These are phyloP conservation scores for Phocoena sinus DNA, from an alignment of 2,113 vertebrate genomes.

Conservation along the genomic window DNA sequence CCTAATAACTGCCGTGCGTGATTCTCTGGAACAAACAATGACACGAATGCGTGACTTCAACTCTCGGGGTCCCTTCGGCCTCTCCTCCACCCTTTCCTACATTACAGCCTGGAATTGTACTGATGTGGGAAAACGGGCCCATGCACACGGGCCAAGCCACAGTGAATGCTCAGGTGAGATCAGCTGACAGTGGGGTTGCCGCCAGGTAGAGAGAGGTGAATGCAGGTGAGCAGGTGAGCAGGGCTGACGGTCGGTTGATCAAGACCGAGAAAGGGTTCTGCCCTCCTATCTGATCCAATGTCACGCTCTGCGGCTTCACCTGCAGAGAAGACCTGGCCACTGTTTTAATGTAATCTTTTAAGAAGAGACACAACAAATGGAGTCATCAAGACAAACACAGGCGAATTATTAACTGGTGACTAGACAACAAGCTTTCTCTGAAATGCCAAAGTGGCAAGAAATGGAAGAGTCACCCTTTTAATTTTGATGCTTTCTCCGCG, in stretches of 20 bases:
- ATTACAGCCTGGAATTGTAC: background rate
- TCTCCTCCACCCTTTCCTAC: background rate
- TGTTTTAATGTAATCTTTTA: background rate
- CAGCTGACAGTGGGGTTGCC: background rate
- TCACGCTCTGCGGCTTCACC: background rate
- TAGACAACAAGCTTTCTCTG: background rate
- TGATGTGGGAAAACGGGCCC: background rate
- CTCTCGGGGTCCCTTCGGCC: background rate
- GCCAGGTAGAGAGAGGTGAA: background rate
- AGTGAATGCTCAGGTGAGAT: background rate
- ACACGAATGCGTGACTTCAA: accelerated
- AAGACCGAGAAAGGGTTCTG: background rate
- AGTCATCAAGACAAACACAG: background rate
- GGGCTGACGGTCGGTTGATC: background rate
- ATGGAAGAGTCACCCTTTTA: background rate
- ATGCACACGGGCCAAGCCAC: background rate
- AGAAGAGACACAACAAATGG: background rate
- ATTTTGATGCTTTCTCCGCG: background rate
- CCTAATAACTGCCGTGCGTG: accelerated
- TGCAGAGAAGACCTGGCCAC: background rate
- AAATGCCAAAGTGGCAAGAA: background rate
- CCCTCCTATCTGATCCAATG: background rate
- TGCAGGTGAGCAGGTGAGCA: background rate
- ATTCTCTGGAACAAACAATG: too few relatives aligned
- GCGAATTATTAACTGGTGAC: background rate